A percentile compares a stretch with the other conserved stretches of the same genome.
These are phyloP conservation scores for Telenomus remus DNA, from an alignment of 1,140 invertebrate genomes.

Conservation along the genomic window DNA sequence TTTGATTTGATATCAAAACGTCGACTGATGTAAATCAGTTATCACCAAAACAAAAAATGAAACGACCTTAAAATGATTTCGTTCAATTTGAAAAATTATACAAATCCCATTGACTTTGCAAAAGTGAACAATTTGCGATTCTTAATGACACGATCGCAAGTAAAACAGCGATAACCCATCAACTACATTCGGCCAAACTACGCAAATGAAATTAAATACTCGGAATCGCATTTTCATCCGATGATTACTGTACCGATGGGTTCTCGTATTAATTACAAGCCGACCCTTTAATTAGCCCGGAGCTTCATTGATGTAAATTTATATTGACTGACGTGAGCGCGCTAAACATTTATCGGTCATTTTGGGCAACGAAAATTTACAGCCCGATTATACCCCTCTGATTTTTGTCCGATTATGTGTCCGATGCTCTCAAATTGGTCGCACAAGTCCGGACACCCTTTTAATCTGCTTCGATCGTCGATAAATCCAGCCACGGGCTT, in stretches of 20 bases:
- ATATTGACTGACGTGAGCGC: constrained; percentile 40
- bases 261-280: constrained; percentile 49
- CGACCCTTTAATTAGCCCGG: constrained; percentile 53
- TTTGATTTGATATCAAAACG: too few species aligned
- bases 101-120: too few species aligned
- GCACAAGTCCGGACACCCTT: constrained; percentile 33
- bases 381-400: constrained; percentile 26
- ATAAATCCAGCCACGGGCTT: constrained; percentile 47
- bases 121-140: background rate
- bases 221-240: constrained; percentile 52
- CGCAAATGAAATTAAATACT: constrained; percentile 59
- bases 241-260: constrained; percentile 47
- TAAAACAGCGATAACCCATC: constrained; percentile 28
- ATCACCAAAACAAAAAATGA: too few species aligned
- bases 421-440: constrained; percentile 23
- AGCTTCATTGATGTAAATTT: constrained; percentile 57
- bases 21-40: too few species aligned
- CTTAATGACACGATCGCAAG: constrained; percentile 9
- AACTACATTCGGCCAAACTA: constrained; percentile 38
- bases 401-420: constrained; percentile 27
- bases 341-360: constrained; percentile 53
- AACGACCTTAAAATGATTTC: too few species aligned
- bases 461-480: constrained; percentile 40
- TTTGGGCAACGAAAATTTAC: constrained; percentile 29
- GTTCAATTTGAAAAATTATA: too few species aligned